phyloP scores from a whole-genome alignment of 2,888 invertebrate genomes.

The Tinea trinotella region DNA sequence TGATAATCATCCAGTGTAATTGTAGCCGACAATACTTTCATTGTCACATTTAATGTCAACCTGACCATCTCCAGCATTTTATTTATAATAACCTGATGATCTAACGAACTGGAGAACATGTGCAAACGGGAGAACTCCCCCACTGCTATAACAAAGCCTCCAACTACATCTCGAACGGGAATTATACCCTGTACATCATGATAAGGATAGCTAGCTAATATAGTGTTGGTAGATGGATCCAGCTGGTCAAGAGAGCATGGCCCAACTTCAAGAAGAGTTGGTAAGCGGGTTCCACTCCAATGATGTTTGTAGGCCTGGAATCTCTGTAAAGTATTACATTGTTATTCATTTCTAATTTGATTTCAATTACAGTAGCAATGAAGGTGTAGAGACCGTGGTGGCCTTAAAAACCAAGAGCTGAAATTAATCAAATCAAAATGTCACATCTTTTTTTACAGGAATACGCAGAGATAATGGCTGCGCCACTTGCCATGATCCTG shows the following conservation, averaged over 20 bases:
- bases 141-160: constrained; percentile 92
- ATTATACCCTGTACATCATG: constrained; percentile 60
- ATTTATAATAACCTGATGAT: constrained; percentile 89
- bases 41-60: constrained; percentile 84
- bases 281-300: constrained; percentile 90
- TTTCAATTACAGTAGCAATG: too few species aligned
- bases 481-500: too few species aligned
- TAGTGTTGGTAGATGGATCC: constrained; percentile 86
- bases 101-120: constrained; percentile 85
- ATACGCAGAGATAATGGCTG: too few species aligned
- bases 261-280: constrained; percentile 92
- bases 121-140: constrained; percentile 94
- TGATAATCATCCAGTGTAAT: constrained; percentile 91
- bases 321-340: constrained; percentile 65
- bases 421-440: too few species aligned
- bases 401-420: too few species aligned
- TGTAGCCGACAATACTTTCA: constrained; percentile 86
- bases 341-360: neutral
- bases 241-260: constrained; percentile 93
- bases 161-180: constrained; percentile 89
- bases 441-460: too few species aligned
- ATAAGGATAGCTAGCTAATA: constrained; percentile 76
- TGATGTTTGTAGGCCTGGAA: constrained; percentile 95
- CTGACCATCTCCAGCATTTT: constrained; percentile 88
- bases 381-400: too few species aligned